Base-by-base conservation (phyloP, 2,113 vertebrate genomes). In the Haliaeetus leucogaster region DNA sequence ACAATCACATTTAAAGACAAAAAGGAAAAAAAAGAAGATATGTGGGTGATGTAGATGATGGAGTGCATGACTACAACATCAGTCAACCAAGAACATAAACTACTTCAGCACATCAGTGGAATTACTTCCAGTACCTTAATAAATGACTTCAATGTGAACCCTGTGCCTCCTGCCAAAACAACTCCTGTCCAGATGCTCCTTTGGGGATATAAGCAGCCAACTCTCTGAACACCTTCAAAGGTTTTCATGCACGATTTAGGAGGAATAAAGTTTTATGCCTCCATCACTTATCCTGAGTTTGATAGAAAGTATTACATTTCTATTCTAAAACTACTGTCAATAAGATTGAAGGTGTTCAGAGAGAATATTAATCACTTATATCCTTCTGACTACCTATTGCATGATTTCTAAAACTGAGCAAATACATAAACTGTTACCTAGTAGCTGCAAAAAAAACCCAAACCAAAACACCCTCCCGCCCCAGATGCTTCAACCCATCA, bases 401-500 rank as follows among this genome's bases (percentile, higher is more conserved):
- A 83, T 70, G 19, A 70, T 72, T 94, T 91, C 77, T 91, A 87
- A 72, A 93, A 88, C 36, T 36, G 47, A 87, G 48, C 30, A 78
- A 58, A 86, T 72, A 72, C 38, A 77, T 29, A 66, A 95, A 70
- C 71, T 83, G 87, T 96, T 97, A 92, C 97, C 94, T 82, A 96
- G 93, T 87, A 95, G 93, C 96, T 15, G 48, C 13, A 25, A 50
- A 96, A 86, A 95, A 16, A 29, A 29, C 4, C 22, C 15, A 16
- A 43, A 7, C 42, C 65, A 62, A 53, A 80, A 82, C 74, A 38
- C 53, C 48, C 78, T 88, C 48, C 36, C 2, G 6, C 30, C 27
- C 61, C 93, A 98, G 95, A 97, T 81, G 90, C 84, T 95, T 65
- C 59, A n/a, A 62, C 80, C 18, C 68, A 82, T 98, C 96, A 87